Base-by-base conservation (phyloP, 2,888 invertebrate genomes). In the Pseudococcus longispinus region DNA sequence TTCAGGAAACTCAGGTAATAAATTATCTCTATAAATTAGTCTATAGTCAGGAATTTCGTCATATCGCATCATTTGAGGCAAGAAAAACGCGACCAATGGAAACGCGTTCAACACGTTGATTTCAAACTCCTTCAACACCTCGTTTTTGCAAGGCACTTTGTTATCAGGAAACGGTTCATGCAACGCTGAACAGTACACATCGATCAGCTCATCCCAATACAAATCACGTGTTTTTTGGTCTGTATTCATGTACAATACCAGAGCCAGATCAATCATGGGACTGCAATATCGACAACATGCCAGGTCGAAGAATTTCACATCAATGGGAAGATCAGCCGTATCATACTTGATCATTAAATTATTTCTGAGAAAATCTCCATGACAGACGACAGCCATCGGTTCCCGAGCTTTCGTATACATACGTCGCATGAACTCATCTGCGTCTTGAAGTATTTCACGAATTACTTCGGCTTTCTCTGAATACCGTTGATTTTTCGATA, bases 171-270 rank as follows among this genome's bases (percentile, higher is more conserved):
- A 87, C 8, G 84, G 77, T 5, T 23, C 90, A 1, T 92, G 90
- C 13, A 95, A 91, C 26, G 92, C 91, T 3, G 92, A 90, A 89
- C 95, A 91, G 89, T 95, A 96, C 89, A 92, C 91, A 89, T 92
- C 90, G 26, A 94, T 88, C n/a, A 94, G 90, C 0, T 92, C 91
- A 23, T 94, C 92, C 90, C 93, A 95, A 89, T 94, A 91, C 37
- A 92, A 88, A 20, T 91, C 90, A 6, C 94, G 91, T 46, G 94
- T 89, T 23, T 92, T 90, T 89, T 93, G 91, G 29, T 92, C 92
- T 0, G 94, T 94, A 88, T 95, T 95, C 0, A 94, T 91, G 89
- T 93, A 93, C 20, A 93, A 90, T 88, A 93, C 93, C 89, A 95
- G 94, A 0, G 91, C 89, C 13, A 94, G 83, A 89, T 94, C 94